A percentile compares a stretch with the other conserved stretches of the same genome.
Evolutionary conservation across 2,113 vertebrate species (phyloP).

Genomic region (Chlorodrepanis virens): DNA sequence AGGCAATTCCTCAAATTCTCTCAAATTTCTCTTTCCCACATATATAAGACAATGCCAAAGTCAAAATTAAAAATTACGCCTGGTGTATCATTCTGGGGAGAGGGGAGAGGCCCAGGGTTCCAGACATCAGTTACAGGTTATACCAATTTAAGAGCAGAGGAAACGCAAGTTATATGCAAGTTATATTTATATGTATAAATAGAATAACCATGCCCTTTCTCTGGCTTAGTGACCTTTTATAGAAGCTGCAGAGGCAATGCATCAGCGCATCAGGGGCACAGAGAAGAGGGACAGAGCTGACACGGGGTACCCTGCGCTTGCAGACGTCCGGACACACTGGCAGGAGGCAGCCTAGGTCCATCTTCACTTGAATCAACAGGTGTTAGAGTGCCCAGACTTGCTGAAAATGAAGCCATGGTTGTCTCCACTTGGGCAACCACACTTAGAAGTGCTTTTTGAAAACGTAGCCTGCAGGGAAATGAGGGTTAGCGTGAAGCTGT

Average conservation of each 20-base stretch:
- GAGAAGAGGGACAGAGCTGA: neutral
- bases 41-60: neutral
- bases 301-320: neutral
- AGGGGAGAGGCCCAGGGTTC: neutral
- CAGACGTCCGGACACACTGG: neutral
- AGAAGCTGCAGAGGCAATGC: neutral
- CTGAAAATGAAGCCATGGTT: slow-evolving; percentile 18
- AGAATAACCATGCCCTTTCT: neutral
- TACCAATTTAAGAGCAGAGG: neutral
- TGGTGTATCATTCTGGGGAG: neutral
- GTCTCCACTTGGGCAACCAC: neutral
- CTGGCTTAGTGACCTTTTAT: neutral
- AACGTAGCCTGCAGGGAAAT: neutral
- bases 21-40: neutral
- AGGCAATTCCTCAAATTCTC: neutral
- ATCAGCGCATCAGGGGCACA: neutral
- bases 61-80: neutral
- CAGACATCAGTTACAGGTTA: neutral
- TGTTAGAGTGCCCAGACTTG: slow-evolving; percentile 1
- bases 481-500: neutral
- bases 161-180: neutral
- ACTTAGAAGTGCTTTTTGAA: slow-evolving; percentile 19
- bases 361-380: neutral
- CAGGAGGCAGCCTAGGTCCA: neutral
- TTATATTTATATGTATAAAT: neutral